Evolutionary conservation across 2,113 vertebrate species (phyloP).

Genomic region (Labeo rohita): DNA sequence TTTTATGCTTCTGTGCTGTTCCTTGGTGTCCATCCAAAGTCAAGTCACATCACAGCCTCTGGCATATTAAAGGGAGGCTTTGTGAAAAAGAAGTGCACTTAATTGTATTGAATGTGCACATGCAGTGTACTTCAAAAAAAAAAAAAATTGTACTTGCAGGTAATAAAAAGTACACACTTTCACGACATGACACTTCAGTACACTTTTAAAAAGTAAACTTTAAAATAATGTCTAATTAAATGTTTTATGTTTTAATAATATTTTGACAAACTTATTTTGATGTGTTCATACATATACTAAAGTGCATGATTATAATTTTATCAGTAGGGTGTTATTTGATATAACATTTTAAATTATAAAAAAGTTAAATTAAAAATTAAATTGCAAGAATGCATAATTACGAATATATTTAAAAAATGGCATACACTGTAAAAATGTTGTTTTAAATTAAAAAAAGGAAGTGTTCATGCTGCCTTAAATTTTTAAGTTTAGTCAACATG

Average conservation of each 20-base stretch:
- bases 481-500: too few species aligned
- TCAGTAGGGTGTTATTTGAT: neutral
- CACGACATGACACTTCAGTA: too few species aligned
- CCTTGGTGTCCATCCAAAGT: conserved; percentile 8
- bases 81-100: neutral
- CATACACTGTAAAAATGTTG: too few species aligned
- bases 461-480: too few species aligned
- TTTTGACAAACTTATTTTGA: neutral
- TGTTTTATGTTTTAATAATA: neutral
- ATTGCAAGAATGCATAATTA: too few species aligned
- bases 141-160: neutral
- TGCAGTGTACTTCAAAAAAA: neutral
- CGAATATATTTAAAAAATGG: too few species aligned
- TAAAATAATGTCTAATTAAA: neutral
- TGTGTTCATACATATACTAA: neutral
- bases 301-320: neutral
- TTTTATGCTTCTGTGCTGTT: conserved; percentile 13
- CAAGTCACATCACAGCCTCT: conserved; percentile 1
- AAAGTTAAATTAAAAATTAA: too few species aligned
- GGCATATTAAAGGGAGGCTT: neutral
- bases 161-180: neutral
- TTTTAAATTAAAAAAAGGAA: too few species aligned
- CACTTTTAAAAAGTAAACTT: neutral
- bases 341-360: neutral
- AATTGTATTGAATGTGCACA: neutral